A percentile compares a stretch with the other conserved stretches of the same genome.
phyloP scores from a whole-genome alignment of 2,113 vertebrate genomes.

The Patagioenas fasciata region DNA sequence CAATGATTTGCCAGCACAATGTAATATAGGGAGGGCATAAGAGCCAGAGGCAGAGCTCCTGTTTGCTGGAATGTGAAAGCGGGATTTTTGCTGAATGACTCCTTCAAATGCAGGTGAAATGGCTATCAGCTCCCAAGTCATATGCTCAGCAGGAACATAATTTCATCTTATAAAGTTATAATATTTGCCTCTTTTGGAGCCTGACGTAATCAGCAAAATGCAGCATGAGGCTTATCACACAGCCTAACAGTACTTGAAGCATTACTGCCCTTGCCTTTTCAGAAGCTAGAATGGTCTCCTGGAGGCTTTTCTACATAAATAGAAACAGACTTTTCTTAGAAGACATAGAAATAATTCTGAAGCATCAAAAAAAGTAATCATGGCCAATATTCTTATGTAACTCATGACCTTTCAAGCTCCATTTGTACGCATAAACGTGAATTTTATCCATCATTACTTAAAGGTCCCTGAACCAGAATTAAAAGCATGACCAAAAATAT shows the following conservation, averaged over 20 bases:
- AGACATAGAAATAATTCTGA: slow-evolving; percentile 9
- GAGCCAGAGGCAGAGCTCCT: not conserved
- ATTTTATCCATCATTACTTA: not conserved
- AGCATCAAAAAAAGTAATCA: not conserved
- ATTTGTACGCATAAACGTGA: not conserved
- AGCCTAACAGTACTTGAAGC: not conserved
- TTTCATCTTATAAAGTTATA: not conserved
- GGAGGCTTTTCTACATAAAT: not conserved
- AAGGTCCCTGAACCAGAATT: not conserved
- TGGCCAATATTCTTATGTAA: slow-evolving; percentile 1
- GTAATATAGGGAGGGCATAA: not conserved
- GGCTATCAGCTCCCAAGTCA: not conserved
- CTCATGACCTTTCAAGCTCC: not conserved
- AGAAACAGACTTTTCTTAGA: slow-evolving; percentile 9
- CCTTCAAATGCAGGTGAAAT: not conserved
- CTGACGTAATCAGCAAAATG: not conserved
- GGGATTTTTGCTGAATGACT: not conserved
- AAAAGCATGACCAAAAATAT: not conserved
- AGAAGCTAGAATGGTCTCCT: not conserved
- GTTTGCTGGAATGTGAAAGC: not conserved
- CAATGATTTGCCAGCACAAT: not conserved
- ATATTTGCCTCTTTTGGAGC: not conserved
- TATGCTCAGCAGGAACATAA: not conserved
- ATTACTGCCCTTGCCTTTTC: not conserved
- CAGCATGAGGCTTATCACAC: not conserved